Base-by-base conservation (phyloP, 2,797 vertebrate species). In the Macropodus opercularis region DNA sequence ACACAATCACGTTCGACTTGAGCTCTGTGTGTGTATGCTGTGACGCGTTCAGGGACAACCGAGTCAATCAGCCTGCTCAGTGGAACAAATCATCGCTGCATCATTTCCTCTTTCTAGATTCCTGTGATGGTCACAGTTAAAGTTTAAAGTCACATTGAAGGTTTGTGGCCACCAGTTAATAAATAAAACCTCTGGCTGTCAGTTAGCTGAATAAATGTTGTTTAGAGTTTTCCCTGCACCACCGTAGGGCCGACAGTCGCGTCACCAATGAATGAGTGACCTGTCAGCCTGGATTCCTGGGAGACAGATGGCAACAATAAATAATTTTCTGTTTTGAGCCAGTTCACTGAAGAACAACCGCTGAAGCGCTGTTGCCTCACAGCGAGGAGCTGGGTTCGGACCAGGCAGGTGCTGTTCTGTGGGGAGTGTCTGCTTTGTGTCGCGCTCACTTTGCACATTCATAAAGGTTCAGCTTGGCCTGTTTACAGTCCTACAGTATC, bases 221-320 rank as follows among this genome's bases (percentile, higher is more conserved):
- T 31, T 80, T 43, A 3, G 53, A 63, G 48, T 40, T 31, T 36
- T 36, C 35, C 70, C 60, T 49, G 49, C 7, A 0, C 63, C 43
- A 1, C 5, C 31, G 32, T 36, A 14, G 15, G n/a, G 56, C 43
- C 38, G 46, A 63, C 60, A 48, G 50, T 51, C 24, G 1, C 39
- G 55, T 39, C 32, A 56, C n/a, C 26, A 27, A 6, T 18, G 58
- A 73, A 40, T 23, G 38, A 63, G 10, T 18, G 55, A 47, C 43
- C 44, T 15, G 42, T 69, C 38, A 41, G 49, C 17, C 50, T 49
- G 26, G 2, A 0, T 61, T 66, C 46, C 34, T 3, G 29, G 32
- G 17, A 2, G 11, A 12, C 12, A 24, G 40, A 40, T 18, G n/a
- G 17, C 27, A 17, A 13, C 27, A 22, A 57, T 70, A 34, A 63